These are phyloP conservation scores for Acleris holmiana DNA, from an alignment of 2,888 invertebrate species.

Conservation along the genomic window DNA sequence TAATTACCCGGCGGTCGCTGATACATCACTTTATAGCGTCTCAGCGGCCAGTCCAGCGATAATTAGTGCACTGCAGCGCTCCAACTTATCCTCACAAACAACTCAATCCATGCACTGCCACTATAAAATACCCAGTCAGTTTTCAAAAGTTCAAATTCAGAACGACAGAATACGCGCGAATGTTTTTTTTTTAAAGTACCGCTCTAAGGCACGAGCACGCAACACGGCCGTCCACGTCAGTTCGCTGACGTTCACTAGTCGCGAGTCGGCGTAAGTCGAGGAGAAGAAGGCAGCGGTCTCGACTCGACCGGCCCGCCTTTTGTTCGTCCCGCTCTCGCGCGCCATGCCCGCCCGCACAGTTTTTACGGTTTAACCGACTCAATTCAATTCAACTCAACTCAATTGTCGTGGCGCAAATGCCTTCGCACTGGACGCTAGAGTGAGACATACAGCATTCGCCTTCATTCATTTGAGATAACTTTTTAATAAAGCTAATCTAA, in stretches of 20 bases:
- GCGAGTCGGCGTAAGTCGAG: slow-evolving; percentile 80
- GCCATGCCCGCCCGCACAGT: slow-evolving; percentile 78
- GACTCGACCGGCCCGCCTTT: slow-evolving; percentile 79
- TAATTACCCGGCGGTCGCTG: slow-evolving; percentile 82
- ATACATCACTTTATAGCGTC: slow-evolving; percentile 83
- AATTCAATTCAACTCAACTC: slow-evolving; percentile 85
- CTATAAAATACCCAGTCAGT: slow-evolving; percentile 56
- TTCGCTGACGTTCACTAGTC: slow-evolving; percentile 80
- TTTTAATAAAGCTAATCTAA: slow-evolving; percentile 49
- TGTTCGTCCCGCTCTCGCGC: slow-evolving; percentile 81
- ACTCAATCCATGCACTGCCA: slow-evolving; percentile 41
- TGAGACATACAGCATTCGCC: slow-evolving; percentile 73
- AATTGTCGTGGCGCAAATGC: slow-evolving; percentile 83
- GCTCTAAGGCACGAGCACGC: slow-evolving; percentile 67
- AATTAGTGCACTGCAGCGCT: slow-evolving; percentile 71
- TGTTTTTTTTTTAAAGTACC: slow-evolving; percentile 66
- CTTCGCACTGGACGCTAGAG: slow-evolving; percentile 82
- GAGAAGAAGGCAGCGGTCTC: slow-evolving; percentile 84
- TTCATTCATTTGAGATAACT: slow-evolving; percentile 57
- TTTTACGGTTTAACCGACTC: slow-evolving; percentile 83
- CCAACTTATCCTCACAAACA: slow-evolving; percentile 50
- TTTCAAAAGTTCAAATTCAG: slow-evolving; percentile 68
- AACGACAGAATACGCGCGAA: slow-evolving; percentile 78
- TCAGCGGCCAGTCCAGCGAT: slow-evolving; percentile 71
- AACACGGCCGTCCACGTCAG: slow-evolving; percentile 78